Percentiles rank a stretch among this genome's conserved stretches.
phyloP scores from a whole-genome alignment of 2,113 vertebrate species.

The Atrichornis clamosus region DNA sequence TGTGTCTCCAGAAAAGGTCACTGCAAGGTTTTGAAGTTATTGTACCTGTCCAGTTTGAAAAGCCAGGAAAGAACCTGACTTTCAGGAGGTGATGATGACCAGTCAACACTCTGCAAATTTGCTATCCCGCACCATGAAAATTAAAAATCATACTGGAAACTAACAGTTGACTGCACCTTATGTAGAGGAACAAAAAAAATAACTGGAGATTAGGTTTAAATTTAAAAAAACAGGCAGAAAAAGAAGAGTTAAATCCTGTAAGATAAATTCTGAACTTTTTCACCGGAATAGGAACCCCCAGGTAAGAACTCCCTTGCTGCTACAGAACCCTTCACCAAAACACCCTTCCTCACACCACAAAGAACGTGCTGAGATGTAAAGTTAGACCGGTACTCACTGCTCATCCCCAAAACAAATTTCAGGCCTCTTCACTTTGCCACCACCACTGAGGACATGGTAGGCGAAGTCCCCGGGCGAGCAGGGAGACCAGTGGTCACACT shows the following conservation, averaged over 20 bases:
- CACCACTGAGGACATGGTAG: slow-evolving; percentile 70
- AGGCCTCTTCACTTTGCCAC: slow-evolving; percentile 28
- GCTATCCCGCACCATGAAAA: background rate
- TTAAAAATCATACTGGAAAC: background rate
- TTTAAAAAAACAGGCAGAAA: no score
- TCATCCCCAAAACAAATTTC: slow-evolving; percentile 78
- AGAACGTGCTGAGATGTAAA: background rate
- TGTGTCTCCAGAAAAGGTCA: background rate
- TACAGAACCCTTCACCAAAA: background rate
- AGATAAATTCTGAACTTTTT: background rate
- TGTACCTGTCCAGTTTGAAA: background rate
- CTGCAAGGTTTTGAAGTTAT: background rate
- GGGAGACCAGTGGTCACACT: slow-evolving; percentile 71
- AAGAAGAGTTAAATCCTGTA: background rate
- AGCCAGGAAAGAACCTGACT: background rate
- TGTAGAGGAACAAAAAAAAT: background rate
- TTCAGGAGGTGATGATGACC: background rate
- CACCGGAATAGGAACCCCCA: background rate
- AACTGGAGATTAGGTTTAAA: background rate
- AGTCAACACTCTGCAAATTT: background rate
- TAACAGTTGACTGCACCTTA: background rate
- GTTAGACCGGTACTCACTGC: slow-evolving; percentile 64
- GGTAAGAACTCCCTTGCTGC: background rate
- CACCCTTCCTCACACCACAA: background rate
- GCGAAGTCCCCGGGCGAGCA: slow-evolving; percentile 55